Conservation (phyloP, 2,113 vertebrate species). For the Sporophila hypoxantha region DNA sequence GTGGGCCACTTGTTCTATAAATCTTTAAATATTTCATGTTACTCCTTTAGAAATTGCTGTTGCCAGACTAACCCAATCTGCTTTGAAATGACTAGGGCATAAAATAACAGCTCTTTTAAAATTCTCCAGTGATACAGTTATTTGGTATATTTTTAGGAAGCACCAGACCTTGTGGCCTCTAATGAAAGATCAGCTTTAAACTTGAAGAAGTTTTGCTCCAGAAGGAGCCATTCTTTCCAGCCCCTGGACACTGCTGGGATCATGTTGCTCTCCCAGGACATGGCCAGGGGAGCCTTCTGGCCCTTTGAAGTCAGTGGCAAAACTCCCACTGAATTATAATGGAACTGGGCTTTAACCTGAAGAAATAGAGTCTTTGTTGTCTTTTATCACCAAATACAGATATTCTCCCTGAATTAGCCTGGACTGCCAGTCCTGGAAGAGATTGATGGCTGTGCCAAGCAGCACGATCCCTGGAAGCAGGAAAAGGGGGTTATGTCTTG, state of each 20-base stretch:
- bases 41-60: constrained; percentile 47
- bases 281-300: not conserved
- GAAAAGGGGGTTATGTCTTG: not conserved
- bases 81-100: constrained; percentile 37
- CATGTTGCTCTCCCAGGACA: not conserved
- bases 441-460: not conserved
- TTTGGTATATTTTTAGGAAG: constrained; percentile 46
- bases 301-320: constrained; percentile 30
- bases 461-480: not conserved
- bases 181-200: constrained; percentile 17
- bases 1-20: constrained; percentile 61
- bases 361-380: constrained; percentile 9
- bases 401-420: not conserved
- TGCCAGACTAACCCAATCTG: constrained; percentile 48
- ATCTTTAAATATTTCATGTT: constrained; percentile 65
- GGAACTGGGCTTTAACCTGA: constrained; percentile 1
- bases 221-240: constrained; percentile 12
- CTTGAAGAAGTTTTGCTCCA: not conserved
- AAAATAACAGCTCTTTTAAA: constrained; percentile 46
- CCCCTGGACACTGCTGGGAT: not conserved
- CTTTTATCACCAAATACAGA: constrained; percentile 3
- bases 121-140: constrained; percentile 26
- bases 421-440: not conserved
- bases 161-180: not conserved
- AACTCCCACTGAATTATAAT: constrained; percentile 5